phyloP scores from a whole-genome alignment of 2,888 invertebrate species.

The Latheticus oryzae region DNA sequence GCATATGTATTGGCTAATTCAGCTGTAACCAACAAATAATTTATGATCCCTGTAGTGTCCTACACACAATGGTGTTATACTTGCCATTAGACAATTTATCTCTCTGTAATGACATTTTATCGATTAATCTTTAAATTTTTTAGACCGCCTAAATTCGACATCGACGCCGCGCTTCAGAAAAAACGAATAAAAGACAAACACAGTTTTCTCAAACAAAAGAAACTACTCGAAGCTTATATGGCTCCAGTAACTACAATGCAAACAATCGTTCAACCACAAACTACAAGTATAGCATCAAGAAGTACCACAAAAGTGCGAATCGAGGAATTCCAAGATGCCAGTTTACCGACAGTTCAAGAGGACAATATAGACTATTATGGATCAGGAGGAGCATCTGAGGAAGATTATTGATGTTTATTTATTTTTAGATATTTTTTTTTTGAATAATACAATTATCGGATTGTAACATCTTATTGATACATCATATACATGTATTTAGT shows the following conservation, averaged over 20 bases:
- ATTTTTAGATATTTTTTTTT: not conserved
- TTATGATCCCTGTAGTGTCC: constrained; percentile 1
- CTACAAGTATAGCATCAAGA: constrained; percentile 11
- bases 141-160: constrained; percentile 73
- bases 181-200: constrained; percentile 68
- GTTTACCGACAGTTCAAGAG: constrained; percentile 8
- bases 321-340: constrained; percentile 50
- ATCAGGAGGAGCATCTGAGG: constrained; percentile 16
- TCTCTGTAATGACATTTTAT: no score
- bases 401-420: constrained; percentile 4
- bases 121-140: no score
- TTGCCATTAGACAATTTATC: no score
- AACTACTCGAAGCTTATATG: constrained; percentile 56
- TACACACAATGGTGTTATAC: no score
- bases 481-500: constrained; percentile 25
- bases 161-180: constrained; percentile 70
- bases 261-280: constrained; percentile 19
- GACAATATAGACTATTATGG: constrained; percentile 27
- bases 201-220: constrained; percentile 57
- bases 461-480: constrained; percentile 30
- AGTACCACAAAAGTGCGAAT: constrained; percentile 19
- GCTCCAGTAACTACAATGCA: constrained; percentile 46
- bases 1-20: constrained; percentile 3
- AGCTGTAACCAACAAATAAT: constrained; percentile 10
- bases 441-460: not conserved